Conservation (phyloP, 2,797 vertebrate species). For the Alosa sapidissima region DNA sequence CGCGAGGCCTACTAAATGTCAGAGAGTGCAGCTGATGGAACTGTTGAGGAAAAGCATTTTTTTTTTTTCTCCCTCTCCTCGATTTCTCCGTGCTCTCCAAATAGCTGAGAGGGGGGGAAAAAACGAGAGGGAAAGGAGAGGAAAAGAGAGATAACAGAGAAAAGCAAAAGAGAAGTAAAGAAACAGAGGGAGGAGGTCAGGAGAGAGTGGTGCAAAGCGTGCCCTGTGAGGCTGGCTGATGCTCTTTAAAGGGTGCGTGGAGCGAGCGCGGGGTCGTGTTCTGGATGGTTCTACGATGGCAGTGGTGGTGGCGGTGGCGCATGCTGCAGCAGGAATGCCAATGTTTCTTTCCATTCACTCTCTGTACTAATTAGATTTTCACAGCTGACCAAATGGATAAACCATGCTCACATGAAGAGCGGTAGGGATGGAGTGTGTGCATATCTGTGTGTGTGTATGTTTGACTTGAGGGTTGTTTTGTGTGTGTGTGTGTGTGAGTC, state of each 20-base stretch:
- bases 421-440: not conserved
- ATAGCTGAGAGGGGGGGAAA: not conserved
- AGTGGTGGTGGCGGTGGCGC: not conserved
- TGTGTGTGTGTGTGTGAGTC: conserved; percentile 1
- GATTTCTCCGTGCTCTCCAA: not conserved
- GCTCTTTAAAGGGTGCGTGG: not conserved
- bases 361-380: conserved; percentile 50
- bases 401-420: conserved; percentile 58
- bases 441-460: conserved; percentile 12
- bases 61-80: not conserved
- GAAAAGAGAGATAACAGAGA: conserved; percentile 46
- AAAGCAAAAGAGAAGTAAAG: not conserved
- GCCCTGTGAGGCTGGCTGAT: not conserved
- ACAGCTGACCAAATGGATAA: conserved; percentile 62
- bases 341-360: conserved; percentile 40
- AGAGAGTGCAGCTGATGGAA: not conserved
- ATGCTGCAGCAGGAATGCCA: conserved; percentile 33
- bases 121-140: conserved; percentile 30
- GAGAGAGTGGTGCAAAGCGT: not conserved
- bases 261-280: not conserved
- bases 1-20: not conserved
- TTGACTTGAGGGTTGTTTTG: not conserved
- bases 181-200: conserved; percentile 32
- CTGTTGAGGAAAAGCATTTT: not conserved
- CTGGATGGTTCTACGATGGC: not conserved